Conservation (phyloP, 92 coral and sea anemone genomes). For the Porites rus region DNA sequence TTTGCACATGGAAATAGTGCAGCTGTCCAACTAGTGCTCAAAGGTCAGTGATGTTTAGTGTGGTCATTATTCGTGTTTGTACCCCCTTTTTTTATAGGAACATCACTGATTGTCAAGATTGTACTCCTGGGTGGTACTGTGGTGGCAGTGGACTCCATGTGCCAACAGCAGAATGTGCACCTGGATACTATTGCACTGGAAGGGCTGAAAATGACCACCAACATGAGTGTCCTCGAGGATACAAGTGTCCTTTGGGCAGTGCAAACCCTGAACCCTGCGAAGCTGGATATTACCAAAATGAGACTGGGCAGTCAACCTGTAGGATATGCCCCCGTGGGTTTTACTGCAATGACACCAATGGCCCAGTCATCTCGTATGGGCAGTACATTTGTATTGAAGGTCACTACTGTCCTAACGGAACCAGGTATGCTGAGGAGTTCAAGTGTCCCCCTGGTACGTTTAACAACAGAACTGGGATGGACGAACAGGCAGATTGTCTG, state of each 20-base stretch:
- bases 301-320: slow-evolving; percentile 70
- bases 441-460: slow-evolving; percentile 96
- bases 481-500: slow-evolving; percentile 69
- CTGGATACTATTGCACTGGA: slow-evolving; percentile 93
- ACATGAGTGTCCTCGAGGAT: slow-evolving; percentile 81
- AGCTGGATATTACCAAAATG: slow-evolving; percentile 88
- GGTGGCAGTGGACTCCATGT: slow-evolving; percentile 86
- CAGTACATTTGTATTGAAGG: slow-evolving; percentile 80
- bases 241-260: slow-evolving; percentile 83
- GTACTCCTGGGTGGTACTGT: slow-evolving; percentile 96
- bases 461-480: slow-evolving; percentile 86
- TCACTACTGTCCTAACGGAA: slow-evolving; percentile 88
- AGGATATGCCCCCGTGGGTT: slow-evolving; percentile 79
- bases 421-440: slow-evolving; percentile 83
- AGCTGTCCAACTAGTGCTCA: too few relatives aligned
- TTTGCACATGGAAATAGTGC: too few relatives aligned
- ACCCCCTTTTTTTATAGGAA: slow-evolving; percentile 55
- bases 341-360: slow-evolving; percentile 86
- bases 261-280: slow-evolving; percentile 87
- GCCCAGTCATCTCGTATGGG: slow-evolving; percentile 85
- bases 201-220: slow-evolving; percentile 73
- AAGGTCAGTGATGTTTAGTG: too few relatives aligned
- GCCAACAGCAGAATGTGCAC: slow-evolving; percentile 79
- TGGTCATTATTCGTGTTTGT: too few relatives aligned
- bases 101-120: slow-evolving; percentile 88